Percentiles rank a stretch among this genome's conserved stretches.
phyloP scores from a whole-genome alignment of 2,113 vertebrate genomes.

The Neotoma lepida region DNA sequence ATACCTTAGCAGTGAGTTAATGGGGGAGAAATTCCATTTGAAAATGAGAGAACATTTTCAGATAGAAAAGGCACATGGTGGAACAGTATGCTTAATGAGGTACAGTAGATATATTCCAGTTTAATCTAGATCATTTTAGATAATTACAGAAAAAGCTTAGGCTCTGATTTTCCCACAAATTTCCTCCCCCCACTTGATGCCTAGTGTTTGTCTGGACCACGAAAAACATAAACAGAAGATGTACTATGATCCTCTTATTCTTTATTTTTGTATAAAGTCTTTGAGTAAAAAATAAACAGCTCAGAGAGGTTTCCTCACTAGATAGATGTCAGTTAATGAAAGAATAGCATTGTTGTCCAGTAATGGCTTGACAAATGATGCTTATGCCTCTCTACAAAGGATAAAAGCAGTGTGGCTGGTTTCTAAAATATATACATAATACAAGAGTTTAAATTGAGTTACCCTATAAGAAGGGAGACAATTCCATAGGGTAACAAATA shows the following conservation, averaged over 20 bases:
- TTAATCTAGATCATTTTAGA: slow-evolving; percentile 83
- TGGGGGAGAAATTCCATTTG: slow-evolving; percentile 82
- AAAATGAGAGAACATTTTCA: slow-evolving; percentile 82
- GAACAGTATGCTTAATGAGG: slow-evolving; percentile 79
- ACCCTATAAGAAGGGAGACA: neutral
- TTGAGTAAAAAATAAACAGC: slow-evolving; percentile 40
- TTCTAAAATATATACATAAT: neutral
- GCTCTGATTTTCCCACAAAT: neutral
- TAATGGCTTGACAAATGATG: neutral
- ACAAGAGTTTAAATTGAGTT: neutral
- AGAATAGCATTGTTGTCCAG: neutral
- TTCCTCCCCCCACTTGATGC: slow-evolving; percentile 8
- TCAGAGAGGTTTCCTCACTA: neutral
- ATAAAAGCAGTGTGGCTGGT: no score
- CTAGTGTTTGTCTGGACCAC: slow-evolving; percentile 51
- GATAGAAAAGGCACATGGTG: slow-evolving; percentile 80
- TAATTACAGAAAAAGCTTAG: slow-evolving; percentile 79
- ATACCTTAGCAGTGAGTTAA: slow-evolving; percentile 82
- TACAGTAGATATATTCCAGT: slow-evolving; percentile 80
- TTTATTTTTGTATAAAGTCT: slow-evolving; percentile 14
- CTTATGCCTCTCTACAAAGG: neutral
- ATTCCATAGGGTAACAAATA: neutral
- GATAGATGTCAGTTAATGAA: neutral
- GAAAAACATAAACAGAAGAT: neutral
- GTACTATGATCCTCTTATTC: neutral